Evolutionary conservation across 2,888 invertebrate species (phyloP).

Genomic region (Boloria selene): DNA sequence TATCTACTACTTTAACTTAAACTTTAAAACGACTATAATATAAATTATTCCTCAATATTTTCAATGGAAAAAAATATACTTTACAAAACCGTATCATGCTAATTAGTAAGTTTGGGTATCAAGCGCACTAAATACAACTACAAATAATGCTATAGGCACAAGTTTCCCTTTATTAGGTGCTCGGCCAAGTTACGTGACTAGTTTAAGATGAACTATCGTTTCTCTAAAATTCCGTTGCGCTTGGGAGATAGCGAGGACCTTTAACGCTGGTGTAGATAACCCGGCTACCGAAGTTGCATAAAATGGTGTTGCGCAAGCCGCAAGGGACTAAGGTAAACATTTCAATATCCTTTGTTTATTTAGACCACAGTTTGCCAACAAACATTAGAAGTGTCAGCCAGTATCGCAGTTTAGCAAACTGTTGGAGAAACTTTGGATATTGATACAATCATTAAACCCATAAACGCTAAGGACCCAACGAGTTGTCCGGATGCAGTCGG

Average conservation of each 20-base stretch:
- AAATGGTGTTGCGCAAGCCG: conserved; percentile 65
- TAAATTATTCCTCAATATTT: no score
- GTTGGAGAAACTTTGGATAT: conserved; percentile 34
- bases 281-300: conserved; percentile 58
- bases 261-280: conserved; percentile 50
- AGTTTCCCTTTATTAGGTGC: conserved; percentile 50
- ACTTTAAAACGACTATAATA: neutral
- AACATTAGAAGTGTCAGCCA: conserved; percentile 48
- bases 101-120: conserved; percentile 37
- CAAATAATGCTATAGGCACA: conserved; percentile 59
- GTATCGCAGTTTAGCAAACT: conserved; percentile 40
- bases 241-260: conserved; percentile 48
- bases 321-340: conserved; percentile 61
- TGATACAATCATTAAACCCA: conserved; percentile 33
- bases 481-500: conserved; percentile 7
- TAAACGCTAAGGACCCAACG: conserved; percentile 18
- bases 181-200: conserved; percentile 51
- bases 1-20: neutral
- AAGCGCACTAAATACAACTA: conserved; percentile 62
- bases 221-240: conserved; percentile 45
- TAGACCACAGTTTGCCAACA: conserved; percentile 47
- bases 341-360: conserved; percentile 67
- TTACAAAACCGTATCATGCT: neutral
- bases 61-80: neutral
- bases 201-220: conserved; percentile 53